Evolutionary conservation across 1,140 invertebrate species (phyloP).

Genomic region (Branchinecta lynchi): DNA sequence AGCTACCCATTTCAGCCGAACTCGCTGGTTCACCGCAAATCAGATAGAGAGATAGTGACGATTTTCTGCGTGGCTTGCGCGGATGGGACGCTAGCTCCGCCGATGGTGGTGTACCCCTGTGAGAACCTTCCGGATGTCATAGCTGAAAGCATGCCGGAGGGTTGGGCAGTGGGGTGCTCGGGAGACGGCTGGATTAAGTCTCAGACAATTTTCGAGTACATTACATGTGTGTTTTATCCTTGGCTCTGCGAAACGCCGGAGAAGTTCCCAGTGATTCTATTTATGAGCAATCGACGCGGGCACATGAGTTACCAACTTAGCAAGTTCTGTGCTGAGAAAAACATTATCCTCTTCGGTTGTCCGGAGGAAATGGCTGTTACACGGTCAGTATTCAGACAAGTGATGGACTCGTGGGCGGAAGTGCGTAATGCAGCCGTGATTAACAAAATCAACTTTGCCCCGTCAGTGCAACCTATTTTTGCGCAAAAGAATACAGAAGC

Average conservation of each 20-base stretch:
- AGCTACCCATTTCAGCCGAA: not conserved
- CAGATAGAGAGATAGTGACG: not conserved
- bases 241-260: not conserved
- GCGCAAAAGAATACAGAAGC: not conserved
- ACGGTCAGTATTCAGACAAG: not conserved
- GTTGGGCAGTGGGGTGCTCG: constrained; percentile 1
- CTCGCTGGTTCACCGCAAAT: not conserved
- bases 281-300: not conserved
- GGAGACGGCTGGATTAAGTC: not conserved
- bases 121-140: not conserved
- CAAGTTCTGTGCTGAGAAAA: constrained; percentile 1
- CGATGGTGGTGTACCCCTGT: not conserved
- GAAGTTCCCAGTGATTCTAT: not conserved
- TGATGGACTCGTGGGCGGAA: not conserved
- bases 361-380: constrained; percentile 6
- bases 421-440: not conserved
- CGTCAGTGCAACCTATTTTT: not conserved
- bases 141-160: not conserved
- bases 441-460: not conserved
- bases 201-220: constrained; percentile 4
- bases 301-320: not conserved
- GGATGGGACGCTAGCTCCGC: not conserved
- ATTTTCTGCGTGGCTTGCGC: not conserved
- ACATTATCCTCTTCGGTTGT: not conserved
- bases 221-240: not conserved